Percentiles rank a stretch among this genome's conserved stretches.
phyloP scores from a whole-genome alignment of 2,113 vertebrate genomes.

The Phaethornis superciliosus region DNA sequence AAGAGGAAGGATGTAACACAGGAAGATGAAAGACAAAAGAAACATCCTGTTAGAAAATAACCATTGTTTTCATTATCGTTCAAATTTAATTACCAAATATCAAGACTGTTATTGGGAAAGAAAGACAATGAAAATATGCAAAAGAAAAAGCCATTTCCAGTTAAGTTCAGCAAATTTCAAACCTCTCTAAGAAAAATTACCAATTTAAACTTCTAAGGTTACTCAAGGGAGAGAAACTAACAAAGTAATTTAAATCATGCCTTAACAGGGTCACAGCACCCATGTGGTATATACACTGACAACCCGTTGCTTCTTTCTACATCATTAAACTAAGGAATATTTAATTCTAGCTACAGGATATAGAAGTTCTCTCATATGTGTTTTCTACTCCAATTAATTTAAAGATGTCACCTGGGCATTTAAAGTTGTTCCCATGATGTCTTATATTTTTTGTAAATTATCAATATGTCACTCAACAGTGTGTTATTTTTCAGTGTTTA shows the following conservation, averaged over 20 bases:
- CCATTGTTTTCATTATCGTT: neutral
- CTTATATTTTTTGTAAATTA: neutral
- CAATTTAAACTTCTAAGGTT: neutral
- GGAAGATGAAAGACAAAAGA: neutral
- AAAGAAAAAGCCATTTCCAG: neutral
- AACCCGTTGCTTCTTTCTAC: neutral
- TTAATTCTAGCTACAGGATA: neutral
- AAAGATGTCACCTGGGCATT: neutral
- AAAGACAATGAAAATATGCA: neutral
- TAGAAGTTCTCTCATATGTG: neutral
- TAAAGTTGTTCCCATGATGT: neutral
- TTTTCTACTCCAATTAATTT: neutral
- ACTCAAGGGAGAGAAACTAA: neutral
- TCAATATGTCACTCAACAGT: neutral
- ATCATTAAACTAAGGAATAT: neutral
- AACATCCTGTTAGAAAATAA: neutral
- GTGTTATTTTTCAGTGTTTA: neutral
- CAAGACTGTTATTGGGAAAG: neutral
- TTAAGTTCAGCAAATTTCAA: neutral
- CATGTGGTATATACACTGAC: neutral
- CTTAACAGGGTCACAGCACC: neutral
- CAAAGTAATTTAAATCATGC: neutral
- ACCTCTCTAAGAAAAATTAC: neutral
- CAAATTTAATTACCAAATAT: neutral
- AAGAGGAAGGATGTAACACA: fast-evolving